A percentile compares a stretch with the other conserved stretches of the same genome.
Conservation (phyloP, 2,888 invertebrate genomes). For the Cancer borealis region DNA sequence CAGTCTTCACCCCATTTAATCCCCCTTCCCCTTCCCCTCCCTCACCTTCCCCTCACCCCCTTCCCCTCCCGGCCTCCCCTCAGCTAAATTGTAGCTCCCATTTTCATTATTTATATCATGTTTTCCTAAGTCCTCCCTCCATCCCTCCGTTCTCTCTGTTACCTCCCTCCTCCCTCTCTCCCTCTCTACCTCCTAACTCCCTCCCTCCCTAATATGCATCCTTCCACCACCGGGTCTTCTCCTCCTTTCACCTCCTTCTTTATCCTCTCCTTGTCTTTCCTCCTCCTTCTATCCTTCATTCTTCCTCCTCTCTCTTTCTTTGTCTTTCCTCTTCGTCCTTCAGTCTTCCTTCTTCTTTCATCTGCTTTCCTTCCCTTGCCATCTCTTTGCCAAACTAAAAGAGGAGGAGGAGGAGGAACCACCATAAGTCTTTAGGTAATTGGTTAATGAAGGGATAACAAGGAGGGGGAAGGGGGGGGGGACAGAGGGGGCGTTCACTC, state of each 20-base stretch:
- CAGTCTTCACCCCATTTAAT: no score
- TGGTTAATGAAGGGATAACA: slow-evolving; percentile 3
- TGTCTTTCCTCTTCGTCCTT: not conserved
- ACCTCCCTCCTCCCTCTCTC: not conserved
- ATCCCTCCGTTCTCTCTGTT: not conserved
- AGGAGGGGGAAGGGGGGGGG: not conserved
- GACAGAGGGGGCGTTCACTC: not conserved
- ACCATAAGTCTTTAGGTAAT: not conserved
- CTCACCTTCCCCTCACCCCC: not conserved
- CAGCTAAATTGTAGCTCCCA: not conserved
- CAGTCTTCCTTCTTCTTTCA: not conserved
- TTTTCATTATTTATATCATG: not conserved
- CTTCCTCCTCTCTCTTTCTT: not conserved
- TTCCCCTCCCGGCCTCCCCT: not conserved
- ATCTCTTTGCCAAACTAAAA: not conserved
- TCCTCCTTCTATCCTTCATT: not conserved
- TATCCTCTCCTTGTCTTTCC: not conserved
- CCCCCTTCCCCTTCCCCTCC: not conserved
- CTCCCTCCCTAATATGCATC: not conserved
- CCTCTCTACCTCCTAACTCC: not conserved
- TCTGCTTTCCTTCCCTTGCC: not conserved
- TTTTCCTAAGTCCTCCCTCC: not conserved
- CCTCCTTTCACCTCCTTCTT: not conserved
- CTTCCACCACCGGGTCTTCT: not conserved
- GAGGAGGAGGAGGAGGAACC: not conserved